Evolutionary conservation across 2,797 vertebrate species (phyloP), one percentile per base, ranked within the genome.

Genomic region (Aldrovandia affinis): DNA sequence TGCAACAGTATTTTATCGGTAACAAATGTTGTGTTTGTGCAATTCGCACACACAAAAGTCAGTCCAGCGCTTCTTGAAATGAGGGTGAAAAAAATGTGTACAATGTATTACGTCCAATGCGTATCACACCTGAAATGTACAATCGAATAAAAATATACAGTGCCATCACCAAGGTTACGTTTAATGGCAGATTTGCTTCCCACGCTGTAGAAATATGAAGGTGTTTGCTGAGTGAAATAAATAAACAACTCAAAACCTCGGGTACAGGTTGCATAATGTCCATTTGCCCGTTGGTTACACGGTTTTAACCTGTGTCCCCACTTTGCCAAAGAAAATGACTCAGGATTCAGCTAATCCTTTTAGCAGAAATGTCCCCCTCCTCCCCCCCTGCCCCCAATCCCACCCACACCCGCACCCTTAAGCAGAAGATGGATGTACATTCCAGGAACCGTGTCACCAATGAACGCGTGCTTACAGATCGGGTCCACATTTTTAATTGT

Each of bases 311-410:
- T 85, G 86, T 85, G 81, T 86, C n/a, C 33, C 85, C 89, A 90
- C 86, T 92, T 92, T 89, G 91, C 7, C 92, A 89, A 88, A 82
- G 88, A 88, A 89, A 90, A 89, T 89, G 87, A 89, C 90, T 83
- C 81, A 90, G 89, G 92, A 92, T 94, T 93, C 91, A 79, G 82
- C 82, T 94, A 93, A 94, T 94, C 94, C 92, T 92, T 92, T 94
- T 93, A 92, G 86, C 85, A 85, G 55, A 83, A 87, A 87, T 50
- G 22, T 88, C 89, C 88, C 90, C 88, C 47, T n/a, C 54, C 22
- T n/a, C 1, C 2, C 25, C 33, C 12, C 42, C 5, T 28, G 22
- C 36, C 28, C 28, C 61, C 12, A n/a, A 2, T 30, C 0, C 61
- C 20, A 30, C 61, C 61, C 10, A 65, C 28, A 65, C 61, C 30